These are phyloP conservation scores for Dendronephthya gigantea DNA, from an alignment of 64 coral and sea anemone species.

Conservation along the genomic window DNA sequence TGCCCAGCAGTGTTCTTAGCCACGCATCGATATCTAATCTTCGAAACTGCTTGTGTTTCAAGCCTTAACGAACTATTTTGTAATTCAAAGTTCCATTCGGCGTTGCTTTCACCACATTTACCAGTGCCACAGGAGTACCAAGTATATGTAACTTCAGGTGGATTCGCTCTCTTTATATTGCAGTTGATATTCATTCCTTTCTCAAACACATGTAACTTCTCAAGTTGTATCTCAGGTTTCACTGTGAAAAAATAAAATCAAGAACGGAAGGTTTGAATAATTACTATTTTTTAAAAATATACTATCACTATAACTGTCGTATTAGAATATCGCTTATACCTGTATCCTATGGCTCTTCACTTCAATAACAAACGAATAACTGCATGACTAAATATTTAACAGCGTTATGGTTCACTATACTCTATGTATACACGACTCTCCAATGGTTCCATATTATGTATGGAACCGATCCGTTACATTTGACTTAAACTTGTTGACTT, in stretches of 20 bases:
- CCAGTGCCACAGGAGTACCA: not conserved
- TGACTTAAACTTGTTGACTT: too few relatives aligned
- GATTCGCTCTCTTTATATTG: not conserved
- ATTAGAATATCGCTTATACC: too few relatives aligned
- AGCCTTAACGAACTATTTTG: not conserved
- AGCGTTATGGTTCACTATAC: too few relatives aligned
- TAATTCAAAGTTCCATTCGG: not conserved
- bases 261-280: not conserved
- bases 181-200: not conserved
- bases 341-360: too few relatives aligned
- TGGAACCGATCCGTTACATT: too few relatives aligned
- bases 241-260: not conserved
- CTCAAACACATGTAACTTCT: not conserved
- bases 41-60: not conserved
- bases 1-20: not conserved
- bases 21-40: not conserved
- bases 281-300: not conserved
- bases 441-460: too few relatives aligned
- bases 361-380: too few relatives aligned
- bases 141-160: not conserved
- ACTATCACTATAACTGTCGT: not conserved
- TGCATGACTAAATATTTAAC: too few relatives aligned
- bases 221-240: not conserved
- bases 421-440: too few relatives aligned
- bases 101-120: not conserved